Base-by-base conservation (phyloP, 2,113 vertebrate genomes). In the Cervus canadensis region DNA sequence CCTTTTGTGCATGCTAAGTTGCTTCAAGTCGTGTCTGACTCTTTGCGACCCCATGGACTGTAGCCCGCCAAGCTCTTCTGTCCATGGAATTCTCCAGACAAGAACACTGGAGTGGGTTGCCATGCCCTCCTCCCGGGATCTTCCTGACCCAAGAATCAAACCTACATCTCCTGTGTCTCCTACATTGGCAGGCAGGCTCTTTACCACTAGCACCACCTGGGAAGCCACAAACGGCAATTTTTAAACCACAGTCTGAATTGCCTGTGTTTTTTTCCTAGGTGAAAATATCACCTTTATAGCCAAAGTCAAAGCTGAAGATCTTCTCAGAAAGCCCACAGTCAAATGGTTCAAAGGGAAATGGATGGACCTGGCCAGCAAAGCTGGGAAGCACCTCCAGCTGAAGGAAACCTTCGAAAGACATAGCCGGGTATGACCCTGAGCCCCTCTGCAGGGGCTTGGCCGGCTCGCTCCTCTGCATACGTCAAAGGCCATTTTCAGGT, bases 291-390 rank as follows among this genome's bases (percentile, higher is more conserved):
- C 99, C 90, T 99, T 99, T 97, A 97, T 99, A 97, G 99, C 99
- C 94, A 99, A 99, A 98, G 99, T 99, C 92, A 99, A 99, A 98
- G 99, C 99, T 57, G 99, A 99, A 99, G 99, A 99, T 96, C 99
- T 99, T 94, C 99, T 99, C 45, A 99, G 99, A 62, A 99, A 99
- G 98, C 99, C 99, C 71, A 99, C 99, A 0, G 71, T 99, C 67
- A 99, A 99, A 91, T 99, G 99, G 99, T 99, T 99, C 96, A 99
- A 99, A 98, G 99, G 99, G 9, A 99, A 99, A 98, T 99, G 99
- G 99, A 99, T 99, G 99, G 99, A 99, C 95, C 98, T 99, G 95
- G 99, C 99, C 96, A 99, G 99, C 98, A 99, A 99, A 99, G 99
- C 99, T 0, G 99, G 99, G 76, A 99, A 99, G 92, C 99, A 99